A percentile compares a stretch with the other conserved stretches of the same genome.
phyloP scores from a whole-genome alignment of 2,797 vertebrate genomes.

The Pelobates cultripes region DNA sequence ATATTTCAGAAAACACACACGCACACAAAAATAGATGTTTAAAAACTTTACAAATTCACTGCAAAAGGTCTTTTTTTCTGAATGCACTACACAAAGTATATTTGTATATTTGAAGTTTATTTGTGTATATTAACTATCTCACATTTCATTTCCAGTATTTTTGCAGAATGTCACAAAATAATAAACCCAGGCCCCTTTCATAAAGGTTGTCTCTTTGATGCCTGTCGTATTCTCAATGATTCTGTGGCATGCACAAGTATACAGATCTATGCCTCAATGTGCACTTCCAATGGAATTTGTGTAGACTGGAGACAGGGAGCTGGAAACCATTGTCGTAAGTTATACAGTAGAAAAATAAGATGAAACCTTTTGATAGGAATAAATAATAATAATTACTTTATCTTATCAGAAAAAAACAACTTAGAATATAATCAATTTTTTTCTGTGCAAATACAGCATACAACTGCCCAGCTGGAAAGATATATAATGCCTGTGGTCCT shows the following conservation, averaged over 20 bases:
- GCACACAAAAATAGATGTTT: no score
- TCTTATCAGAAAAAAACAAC: no score
- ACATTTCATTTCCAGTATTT: constrained; percentile 68
- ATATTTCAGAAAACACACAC: no score
- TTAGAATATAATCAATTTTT: neutral
- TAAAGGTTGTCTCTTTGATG: constrained; percentile 73
- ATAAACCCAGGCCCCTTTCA: constrained; percentile 75
- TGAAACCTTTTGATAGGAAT: no score
- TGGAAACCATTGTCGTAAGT: constrained; percentile 69
- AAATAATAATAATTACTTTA: no score
- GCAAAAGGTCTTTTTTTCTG: no score
- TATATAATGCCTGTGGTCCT: constrained; percentile 70
- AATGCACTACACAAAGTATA: no score
- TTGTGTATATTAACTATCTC: no score
- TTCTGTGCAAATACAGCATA: constrained; percentile 58
- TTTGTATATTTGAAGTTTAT: no score
- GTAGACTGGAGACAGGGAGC: constrained; percentile 78
- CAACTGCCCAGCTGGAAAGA: constrained; percentile 62
- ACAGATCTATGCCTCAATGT: constrained; percentile 79
- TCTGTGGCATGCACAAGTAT: constrained; percentile 75
- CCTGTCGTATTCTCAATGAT: constrained; percentile 68
- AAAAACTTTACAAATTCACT: no score
- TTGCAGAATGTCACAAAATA: constrained; percentile 75
- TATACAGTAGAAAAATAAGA: neutral
- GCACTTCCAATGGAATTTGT: constrained; percentile 74